Conservation (phyloP, 2,888 invertebrate species). For the Rotaria socialis region DNA sequence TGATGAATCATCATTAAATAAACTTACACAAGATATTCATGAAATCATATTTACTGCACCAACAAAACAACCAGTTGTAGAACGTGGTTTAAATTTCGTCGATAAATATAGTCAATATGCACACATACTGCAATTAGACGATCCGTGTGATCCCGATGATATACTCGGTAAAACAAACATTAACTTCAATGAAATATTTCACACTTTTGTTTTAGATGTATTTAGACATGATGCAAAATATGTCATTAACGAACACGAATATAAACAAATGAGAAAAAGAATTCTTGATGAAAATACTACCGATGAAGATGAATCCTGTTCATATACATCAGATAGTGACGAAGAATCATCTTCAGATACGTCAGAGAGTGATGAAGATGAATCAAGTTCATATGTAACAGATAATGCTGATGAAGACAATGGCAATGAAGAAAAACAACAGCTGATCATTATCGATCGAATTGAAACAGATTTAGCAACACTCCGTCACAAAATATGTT, state of each 20-base stretch:
- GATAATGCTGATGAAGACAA: no score
- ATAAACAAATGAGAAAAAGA: slow-evolving; percentile 66
- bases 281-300: slow-evolving; percentile 65
- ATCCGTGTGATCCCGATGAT: slow-evolving; percentile 67
- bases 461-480: slow-evolving; percentile 93
- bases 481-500: slow-evolving; percentile 84
- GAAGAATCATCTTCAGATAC: slow-evolving; percentile 65
- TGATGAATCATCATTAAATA: slow-evolving; percentile 66
- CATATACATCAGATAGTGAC: slow-evolving; percentile 25
- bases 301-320: slow-evolving; percentile 35
- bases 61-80: slow-evolving; percentile 71
- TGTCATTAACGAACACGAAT: slow-evolving; percentile 66
- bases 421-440: slow-evolving; percentile 37
- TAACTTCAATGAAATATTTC: not conserved
- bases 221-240: slow-evolving; percentile 91
- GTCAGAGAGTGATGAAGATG: slow-evolving; percentile 53
- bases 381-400: no score
- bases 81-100: slow-evolving; percentile 72
- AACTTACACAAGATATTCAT: slow-evolving; percentile 93
- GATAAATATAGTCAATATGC: slow-evolving; percentile 95
- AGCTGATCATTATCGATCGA: slow-evolving; percentile 71
- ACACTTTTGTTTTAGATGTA: slow-evolving; percentile 69
- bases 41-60: slow-evolving; percentile 78
- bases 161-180: slow-evolving; percentile 71
- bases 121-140: slow-evolving; percentile 80